Evolutionary conservation across 2,113 vertebrate genomes (phyloP).

Genomic region (Myotis lucifugus): DNA sequence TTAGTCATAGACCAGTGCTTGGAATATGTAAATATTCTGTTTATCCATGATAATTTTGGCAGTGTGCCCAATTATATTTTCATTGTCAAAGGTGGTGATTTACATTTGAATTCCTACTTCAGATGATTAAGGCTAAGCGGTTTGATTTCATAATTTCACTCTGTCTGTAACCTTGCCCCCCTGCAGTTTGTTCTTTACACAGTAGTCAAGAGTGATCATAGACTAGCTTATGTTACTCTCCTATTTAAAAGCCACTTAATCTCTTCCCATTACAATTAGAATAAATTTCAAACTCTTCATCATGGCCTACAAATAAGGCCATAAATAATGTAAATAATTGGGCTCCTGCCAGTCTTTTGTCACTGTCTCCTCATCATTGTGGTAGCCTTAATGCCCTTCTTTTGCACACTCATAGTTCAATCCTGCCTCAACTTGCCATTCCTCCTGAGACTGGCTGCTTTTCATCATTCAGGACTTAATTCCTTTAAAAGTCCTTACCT

Average conservation of each 20-base stretch:
- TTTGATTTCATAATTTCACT: not conserved
- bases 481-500: not conserved
- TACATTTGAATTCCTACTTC: not conserved
- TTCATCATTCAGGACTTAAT: not conserved
- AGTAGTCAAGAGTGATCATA: not conserved
- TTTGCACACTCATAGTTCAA: not conserved
- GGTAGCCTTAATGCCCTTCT: not conserved
- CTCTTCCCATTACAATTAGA: not conserved
- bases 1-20: not conserved
- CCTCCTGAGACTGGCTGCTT: not conserved
- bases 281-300: not conserved
- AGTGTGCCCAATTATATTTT: not conserved
- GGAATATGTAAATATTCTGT: conserved; percentile 5
- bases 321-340: not conserved
- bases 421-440: not conserved
- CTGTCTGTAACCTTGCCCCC: not conserved
- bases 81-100: not conserved
- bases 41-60: not conserved
- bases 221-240: not conserved
- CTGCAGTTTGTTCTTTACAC: not conserved
- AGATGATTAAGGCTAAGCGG: not conserved
- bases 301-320: not conserved
- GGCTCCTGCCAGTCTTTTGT: not conserved
- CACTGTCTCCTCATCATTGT: not conserved
- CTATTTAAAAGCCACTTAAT: not conserved